Conservation (phyloP, 2,797 vertebrate species). For the Dryobates pubescens region DNA sequence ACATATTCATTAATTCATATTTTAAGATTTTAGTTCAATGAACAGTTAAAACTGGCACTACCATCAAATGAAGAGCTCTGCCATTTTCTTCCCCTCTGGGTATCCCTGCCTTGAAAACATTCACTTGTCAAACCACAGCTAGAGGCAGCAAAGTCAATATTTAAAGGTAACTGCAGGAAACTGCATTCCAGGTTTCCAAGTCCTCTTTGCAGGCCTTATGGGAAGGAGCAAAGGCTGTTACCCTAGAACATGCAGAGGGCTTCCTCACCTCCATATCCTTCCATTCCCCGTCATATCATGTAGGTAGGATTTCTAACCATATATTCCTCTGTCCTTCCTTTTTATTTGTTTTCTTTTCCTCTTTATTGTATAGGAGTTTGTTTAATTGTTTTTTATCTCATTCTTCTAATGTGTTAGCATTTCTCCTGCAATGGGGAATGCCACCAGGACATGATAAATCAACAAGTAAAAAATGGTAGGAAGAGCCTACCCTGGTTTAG, state of each 20-base stretch:
- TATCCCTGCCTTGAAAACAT: conserved; percentile 14
- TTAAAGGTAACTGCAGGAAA: conserved; percentile 15
- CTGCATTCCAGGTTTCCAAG: conserved; percentile 1
- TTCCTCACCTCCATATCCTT: neutral
- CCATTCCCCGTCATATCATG: neutral
- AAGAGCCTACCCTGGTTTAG: neutral
- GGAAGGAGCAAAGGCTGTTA: neutral
- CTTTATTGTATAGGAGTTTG: neutral
- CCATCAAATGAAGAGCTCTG: neutral
- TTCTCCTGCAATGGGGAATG: neutral
- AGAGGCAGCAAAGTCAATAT: neutral
- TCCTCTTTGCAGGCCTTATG: neutral
- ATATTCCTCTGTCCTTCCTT: neutral
- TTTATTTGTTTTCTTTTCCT: neutral
- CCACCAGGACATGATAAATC: neutral
- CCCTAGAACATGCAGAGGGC: neutral
- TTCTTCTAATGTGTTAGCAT: neutral
- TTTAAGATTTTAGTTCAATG: conserved; percentile 25
- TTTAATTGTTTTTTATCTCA: neutral
- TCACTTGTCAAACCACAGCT: neutral
- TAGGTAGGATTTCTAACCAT: neutral
- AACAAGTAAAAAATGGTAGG: neutral
- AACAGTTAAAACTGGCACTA: conserved; percentile 34
- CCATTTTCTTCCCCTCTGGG: neutral
- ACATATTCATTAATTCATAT: conserved; percentile 29